Conservation (phyloP, 2,113 vertebrate genomes). For the Pogonocichla stellata region DNA sequence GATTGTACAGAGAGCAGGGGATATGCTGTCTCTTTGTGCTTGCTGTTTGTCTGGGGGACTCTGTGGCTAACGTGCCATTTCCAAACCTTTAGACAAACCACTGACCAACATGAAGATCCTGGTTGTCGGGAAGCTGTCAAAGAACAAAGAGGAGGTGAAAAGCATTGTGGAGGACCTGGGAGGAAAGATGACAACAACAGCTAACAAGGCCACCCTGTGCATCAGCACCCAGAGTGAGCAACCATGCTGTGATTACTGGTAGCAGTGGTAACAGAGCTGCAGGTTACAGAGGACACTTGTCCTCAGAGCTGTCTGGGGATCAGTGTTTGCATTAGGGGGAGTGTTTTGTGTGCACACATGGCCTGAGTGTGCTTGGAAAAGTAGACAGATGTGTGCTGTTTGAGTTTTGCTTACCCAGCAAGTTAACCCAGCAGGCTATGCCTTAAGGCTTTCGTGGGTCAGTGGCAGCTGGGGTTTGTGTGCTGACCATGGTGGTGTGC, state of each 20-base stretch:
- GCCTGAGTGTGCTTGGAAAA: background rate
- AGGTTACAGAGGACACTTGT: background rate
- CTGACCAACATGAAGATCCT: conserved; percentile 89
- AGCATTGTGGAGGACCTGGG: conserved; percentile 85
- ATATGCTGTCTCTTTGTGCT: background rate
- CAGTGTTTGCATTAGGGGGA: background rate
- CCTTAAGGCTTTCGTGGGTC: background rate
- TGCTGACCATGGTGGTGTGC: background rate
- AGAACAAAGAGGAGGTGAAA: conserved; percentile 94
- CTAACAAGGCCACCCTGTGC: conserved; percentile 87
- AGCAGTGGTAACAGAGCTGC: background rate
- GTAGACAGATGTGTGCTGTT: background rate
- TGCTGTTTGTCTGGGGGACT: background rate
- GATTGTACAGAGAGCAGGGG: background rate
- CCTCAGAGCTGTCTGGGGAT: background rate
- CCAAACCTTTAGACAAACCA: conserved; percentile 81
- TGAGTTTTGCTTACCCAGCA: background rate
- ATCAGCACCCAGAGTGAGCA: conserved; percentile 91
- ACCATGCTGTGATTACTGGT: background rate
- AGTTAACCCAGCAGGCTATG: background rate
- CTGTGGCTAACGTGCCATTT: background rate
- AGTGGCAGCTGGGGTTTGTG: background rate
- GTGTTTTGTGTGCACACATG: background rate
- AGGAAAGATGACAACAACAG: conserved; percentile 84
- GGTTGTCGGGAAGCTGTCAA: conserved; percentile 86